Conservation (phyloP, 2,797 vertebrate genomes). For the Myotis pilosus region DNA sequence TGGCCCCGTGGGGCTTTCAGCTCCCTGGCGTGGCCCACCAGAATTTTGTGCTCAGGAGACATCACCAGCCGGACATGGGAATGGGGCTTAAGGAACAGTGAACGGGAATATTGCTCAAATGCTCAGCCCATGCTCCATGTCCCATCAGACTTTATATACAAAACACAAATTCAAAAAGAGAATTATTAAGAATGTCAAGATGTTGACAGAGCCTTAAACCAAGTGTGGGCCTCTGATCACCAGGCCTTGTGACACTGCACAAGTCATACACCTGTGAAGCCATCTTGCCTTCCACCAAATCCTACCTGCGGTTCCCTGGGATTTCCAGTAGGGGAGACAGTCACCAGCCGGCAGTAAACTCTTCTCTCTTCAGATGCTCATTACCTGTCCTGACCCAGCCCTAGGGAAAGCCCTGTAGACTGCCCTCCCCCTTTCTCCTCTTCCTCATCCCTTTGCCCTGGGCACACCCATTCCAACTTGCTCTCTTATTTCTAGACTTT, state of each 20-base stretch:
- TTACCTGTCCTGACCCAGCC: background rate
- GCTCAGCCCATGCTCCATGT: background rate
- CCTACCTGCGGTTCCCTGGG: background rate
- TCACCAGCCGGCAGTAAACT: background rate
- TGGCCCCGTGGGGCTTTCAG: background rate
- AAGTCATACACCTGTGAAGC: background rate
- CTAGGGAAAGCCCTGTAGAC: background rate
- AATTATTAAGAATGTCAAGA: background rate
- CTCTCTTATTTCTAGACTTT: background rate
- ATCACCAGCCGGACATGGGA: background rate
- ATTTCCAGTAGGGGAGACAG: background rate
- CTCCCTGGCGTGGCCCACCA: background rate
- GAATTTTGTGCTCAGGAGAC: background rate
- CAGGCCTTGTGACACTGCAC: too few species aligned
- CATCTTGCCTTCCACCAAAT: background rate
- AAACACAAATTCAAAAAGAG: background rate
- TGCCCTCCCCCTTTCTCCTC: background rate
- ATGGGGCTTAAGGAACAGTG: background rate
- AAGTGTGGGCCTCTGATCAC: background rate
- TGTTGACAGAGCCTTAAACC: background rate
- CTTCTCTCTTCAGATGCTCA: background rate
- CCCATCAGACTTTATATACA: background rate
- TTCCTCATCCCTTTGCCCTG: background rate
- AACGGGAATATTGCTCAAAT: accelerated
- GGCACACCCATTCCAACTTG: background rate